phyloP scores from a whole-genome alignment of 2,113 vertebrate genomes.

The Aspidoscelis tigris region DNA sequence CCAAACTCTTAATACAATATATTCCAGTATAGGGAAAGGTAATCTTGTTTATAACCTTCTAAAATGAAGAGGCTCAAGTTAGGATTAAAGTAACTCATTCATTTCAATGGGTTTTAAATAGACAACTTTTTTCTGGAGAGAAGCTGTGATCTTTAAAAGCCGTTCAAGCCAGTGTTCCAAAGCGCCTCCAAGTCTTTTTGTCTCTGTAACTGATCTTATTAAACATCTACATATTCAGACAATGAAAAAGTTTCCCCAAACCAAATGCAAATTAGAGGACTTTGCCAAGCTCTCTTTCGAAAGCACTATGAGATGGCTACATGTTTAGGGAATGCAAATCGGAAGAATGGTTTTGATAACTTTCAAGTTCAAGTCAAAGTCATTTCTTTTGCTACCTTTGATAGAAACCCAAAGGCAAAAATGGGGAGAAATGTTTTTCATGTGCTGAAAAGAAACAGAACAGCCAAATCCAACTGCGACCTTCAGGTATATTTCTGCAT shows the following conservation, averaged over 20 bases:
- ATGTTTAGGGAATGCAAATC: conserved; percentile 56
- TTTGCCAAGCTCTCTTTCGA: conserved; percentile 34
- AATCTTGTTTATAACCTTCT: neutral
- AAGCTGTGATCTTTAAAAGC: conserved; percentile 19
- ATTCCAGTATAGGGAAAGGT: neutral
- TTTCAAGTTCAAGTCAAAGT: conserved; percentile 50
- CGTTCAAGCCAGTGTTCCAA: conserved; percentile 54
- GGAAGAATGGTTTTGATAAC: conserved; percentile 35
- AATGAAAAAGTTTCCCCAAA: conserved; percentile 47
- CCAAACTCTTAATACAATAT: conserved; percentile 42
- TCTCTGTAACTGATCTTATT: conserved; percentile 53
- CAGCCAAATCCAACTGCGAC: conserved; percentile 44
- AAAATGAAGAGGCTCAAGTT: neutral
- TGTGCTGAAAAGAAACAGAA: conserved; percentile 44
- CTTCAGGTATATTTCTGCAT: conserved; percentile 57
- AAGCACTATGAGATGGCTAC: conserved; percentile 42
- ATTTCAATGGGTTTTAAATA: neutral
- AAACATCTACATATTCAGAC: conserved; percentile 46
- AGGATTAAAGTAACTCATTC: neutral
- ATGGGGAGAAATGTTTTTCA: conserved; percentile 19
- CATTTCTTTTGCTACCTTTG: conserved; percentile 24
- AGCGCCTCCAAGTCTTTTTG: conserved; percentile 57
- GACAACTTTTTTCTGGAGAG: neutral
- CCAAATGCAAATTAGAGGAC: conserved; percentile 55
- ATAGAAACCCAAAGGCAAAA: conserved; percentile 44